These are phyloP conservation scores for Clavelina lepadiformis DNA, from an alignment of 23 tunicate genomes.

Conservation along the genomic window DNA sequence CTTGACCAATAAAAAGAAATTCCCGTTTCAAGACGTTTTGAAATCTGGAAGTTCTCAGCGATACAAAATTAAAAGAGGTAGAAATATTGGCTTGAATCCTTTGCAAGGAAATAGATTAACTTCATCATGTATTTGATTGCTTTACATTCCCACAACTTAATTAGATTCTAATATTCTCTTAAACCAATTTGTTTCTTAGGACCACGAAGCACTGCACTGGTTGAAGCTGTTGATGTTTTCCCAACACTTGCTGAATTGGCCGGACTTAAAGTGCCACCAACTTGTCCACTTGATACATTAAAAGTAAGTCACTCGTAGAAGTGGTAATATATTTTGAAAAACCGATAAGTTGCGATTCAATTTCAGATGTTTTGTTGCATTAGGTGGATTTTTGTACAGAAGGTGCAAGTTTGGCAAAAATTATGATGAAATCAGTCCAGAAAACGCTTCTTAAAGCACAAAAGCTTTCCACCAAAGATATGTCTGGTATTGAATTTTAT, in stretches of 20 bases:
- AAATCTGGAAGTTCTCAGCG: neutral
- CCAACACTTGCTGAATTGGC: slow-evolving; percentile 75
- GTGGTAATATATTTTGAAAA: neutral
- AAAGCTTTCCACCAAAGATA: neutral
- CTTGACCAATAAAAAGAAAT: slow-evolving; percentile 4
- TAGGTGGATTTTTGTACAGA: slow-evolving; percentile 73
- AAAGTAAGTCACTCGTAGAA: slow-evolving; percentile 14
- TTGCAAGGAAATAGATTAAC: too few relatives aligned
- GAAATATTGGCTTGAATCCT: too few relatives aligned
- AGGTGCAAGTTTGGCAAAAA: slow-evolving; percentile 56
- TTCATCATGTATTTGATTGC: too few relatives aligned
- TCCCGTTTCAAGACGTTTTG: slow-evolving; percentile 19
- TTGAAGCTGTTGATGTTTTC: slow-evolving; percentile 81
- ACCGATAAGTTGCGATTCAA: neutral
- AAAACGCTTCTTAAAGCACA: neutral
- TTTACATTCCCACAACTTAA: too few relatives aligned
- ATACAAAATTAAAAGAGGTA: neutral
- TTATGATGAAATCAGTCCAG: slow-evolving; percentile 10
- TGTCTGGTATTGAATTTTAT: too few relatives aligned
- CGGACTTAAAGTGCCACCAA: slow-evolving; percentile 20
- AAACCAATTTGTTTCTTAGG: too few relatives aligned
- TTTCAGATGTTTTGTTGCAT: neutral
- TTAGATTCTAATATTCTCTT: too few relatives aligned
- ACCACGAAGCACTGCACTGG: slow-evolving; percentile 32
- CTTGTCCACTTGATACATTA: slow-evolving; percentile 58